These are phyloP conservation scores for Oscheius sp. DNA, from an alignment of 2,888 invertebrate species.

Conservation along the genomic window DNA sequence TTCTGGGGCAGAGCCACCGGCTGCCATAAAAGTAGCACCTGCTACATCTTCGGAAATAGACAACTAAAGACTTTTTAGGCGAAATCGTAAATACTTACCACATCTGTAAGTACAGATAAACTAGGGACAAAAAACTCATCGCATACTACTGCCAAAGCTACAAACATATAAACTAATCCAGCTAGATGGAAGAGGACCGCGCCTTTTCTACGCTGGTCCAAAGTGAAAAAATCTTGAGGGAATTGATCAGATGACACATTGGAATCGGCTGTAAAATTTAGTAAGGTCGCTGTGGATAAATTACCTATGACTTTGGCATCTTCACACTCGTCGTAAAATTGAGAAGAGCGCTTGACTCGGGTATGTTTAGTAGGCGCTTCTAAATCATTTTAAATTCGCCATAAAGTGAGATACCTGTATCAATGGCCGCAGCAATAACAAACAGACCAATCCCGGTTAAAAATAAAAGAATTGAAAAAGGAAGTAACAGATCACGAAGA, in stretches of 20 bases:
- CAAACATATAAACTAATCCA: constrained; percentile 96
- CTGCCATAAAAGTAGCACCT: constrained; percentile 98
- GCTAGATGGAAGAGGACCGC: constrained; percentile 88
- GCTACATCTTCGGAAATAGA: constrained; percentile 96
- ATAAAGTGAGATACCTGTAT: constrained; percentile 10
- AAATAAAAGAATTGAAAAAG: constrained; percentile 16
- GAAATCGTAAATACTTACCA: constrained; percentile 71
- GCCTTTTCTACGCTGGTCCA: constrained; percentile 86
- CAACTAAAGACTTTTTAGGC: constrained; percentile 75
- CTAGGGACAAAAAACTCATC: constrained; percentile 99
- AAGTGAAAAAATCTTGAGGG: constrained; percentile 83
- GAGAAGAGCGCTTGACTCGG: constrained; percentile 1
- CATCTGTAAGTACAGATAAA: constrained; percentile 95
- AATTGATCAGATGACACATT: constrained; percentile 37
- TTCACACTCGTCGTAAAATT: constrained; percentile 28
- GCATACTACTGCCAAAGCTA: constrained; percentile 96
- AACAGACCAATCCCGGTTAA: constrained; percentile 15
- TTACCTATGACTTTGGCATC: constrained; percentile 7
- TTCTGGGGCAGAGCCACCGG: constrained; percentile 96
- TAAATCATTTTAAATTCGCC: not conserved
- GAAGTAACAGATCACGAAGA: constrained; percentile 9
- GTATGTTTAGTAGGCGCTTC: not conserved
- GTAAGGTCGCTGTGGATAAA: not conserved
- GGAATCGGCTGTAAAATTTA: not conserved
- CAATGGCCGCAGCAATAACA: constrained; percentile 4